Percentiles rank a stretch among this genome's conserved stretches.
Evolutionary conservation across 1,140 invertebrate species (phyloP).

Genomic region (Antheraea mylitta): DNA sequence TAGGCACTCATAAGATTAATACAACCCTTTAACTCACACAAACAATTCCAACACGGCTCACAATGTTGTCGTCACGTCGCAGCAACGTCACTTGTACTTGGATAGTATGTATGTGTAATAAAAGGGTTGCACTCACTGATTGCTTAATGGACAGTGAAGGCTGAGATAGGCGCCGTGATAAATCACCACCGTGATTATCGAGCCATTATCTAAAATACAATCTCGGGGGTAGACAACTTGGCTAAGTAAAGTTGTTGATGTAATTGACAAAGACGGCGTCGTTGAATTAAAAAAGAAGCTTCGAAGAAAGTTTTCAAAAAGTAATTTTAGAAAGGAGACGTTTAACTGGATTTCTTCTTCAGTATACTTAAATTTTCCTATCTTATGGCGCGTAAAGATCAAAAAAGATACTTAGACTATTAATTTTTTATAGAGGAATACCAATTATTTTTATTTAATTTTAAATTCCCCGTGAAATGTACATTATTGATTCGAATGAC

Average conservation of each 20-base stretch:
- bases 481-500: too few species aligned
- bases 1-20: not conserved
- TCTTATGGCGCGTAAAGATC: not conserved
- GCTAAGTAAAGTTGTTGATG: slow-evolving; percentile 47
- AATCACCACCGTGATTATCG: slow-evolving; percentile 72
- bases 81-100: slow-evolving; percentile 3
- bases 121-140: slow-evolving; percentile 65
- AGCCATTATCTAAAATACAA: slow-evolving; percentile 74
- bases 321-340: not conserved
- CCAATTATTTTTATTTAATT: too few species aligned
- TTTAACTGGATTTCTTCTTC: not conserved
- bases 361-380: not conserved
- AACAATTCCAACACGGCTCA: not conserved
- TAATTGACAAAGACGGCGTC: slow-evolving; percentile 25
- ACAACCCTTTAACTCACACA: not conserved
- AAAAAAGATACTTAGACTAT: not conserved
- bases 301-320: not conserved
- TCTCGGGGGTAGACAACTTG: slow-evolving; percentile 58
- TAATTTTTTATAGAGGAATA: too few species aligned
- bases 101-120: slow-evolving; percentile 34
- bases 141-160: slow-evolving; percentile 76
- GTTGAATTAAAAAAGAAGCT: slow-evolving; percentile 3
- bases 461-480: too few species aligned
- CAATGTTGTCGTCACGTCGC: not conserved
- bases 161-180: slow-evolving; percentile 67